Percentiles rank a stretch among this genome's conserved stretches.
These are phyloP conservation scores for Eueremaeus valkanovi DNA, from an alignment of 2,888 invertebrate genomes.

Conservation along the genomic window DNA sequence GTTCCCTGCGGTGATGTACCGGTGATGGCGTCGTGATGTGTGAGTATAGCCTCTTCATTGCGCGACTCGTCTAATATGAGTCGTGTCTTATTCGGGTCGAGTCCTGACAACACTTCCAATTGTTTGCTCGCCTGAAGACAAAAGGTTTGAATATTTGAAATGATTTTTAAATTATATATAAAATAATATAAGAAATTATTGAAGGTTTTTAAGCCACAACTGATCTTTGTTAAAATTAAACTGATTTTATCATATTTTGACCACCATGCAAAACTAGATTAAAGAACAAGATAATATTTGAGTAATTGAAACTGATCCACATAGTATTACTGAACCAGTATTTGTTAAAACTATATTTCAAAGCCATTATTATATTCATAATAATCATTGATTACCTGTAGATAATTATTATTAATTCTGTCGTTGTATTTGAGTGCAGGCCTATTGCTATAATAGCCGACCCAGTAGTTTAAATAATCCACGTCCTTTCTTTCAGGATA, in stretches of 20 bases:
- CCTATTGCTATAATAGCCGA: conserved; percentile 75
- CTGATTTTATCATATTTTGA: too few relatives aligned
- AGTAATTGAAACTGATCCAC: too few relatives aligned
- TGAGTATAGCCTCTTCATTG: conserved; percentile 55
- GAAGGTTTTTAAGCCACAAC: too few relatives aligned
- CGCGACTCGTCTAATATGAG: conserved; percentile 15
- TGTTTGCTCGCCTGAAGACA: conserved; percentile 23
- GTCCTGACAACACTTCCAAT: conserved; percentile 20
- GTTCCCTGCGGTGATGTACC: conserved; percentile 57
- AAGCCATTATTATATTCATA: too few relatives aligned
- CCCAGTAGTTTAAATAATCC: conserved; percentile 83
- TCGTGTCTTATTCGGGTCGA: not conserved
- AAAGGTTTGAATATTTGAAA: not conserved
- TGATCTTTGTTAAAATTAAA: not conserved
- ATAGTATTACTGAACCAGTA: too few relatives aligned
- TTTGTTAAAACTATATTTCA: too few relatives aligned
- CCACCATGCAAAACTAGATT: too few relatives aligned
- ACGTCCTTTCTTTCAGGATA: not conserved
- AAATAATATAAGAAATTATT: too few relatives aligned
- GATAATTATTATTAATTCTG: conserved; percentile 51
- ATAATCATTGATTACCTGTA: conserved; percentile 43
- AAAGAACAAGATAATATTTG: too few relatives aligned
- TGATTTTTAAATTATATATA: not conserved
- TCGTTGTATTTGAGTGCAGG: conserved; percentile 53
- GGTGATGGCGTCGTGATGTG: conserved; percentile 89